Evolutionary conservation across 2,797 vertebrate genomes (phyloP).

Genomic region (Nyctibius grandis): DNA sequence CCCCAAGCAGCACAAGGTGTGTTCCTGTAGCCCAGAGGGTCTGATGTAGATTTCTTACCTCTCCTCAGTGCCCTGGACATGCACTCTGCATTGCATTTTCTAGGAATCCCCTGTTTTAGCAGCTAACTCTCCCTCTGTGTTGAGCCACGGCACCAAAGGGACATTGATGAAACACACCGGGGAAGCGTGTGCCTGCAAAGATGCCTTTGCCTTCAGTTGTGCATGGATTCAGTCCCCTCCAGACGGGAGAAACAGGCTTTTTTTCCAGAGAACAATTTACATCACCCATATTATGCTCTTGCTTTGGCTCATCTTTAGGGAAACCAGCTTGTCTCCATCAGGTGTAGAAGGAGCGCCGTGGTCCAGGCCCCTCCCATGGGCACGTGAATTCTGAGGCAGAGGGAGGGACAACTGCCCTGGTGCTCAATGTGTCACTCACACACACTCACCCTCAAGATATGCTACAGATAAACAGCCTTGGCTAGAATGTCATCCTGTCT

Average conservation of each 20-base stretch:
- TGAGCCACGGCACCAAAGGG: background rate
- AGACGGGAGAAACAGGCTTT: background rate
- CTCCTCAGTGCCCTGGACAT: background rate
- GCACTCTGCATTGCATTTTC: background rate
- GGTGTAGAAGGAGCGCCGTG: background rate
- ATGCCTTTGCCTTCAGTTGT: background rate
- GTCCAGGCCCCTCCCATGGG: fast-evolving
- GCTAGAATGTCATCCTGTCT: background rate
- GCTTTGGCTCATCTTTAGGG: background rate
- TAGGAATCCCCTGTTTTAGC: background rate
- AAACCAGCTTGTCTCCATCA: background rate
- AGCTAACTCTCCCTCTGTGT: background rate
- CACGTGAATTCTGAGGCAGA: fast-evolving
- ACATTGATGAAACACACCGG: fast-evolving
- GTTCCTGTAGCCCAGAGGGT: background rate
- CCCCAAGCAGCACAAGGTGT: background rate
- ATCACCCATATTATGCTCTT: background rate
- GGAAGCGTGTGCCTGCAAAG: fast-evolving
- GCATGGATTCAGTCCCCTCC: fast-evolving
- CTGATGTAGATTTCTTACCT: background rate
- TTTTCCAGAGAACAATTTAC: background rate
- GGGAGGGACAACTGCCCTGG: background rate
- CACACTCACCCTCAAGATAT: background rate
- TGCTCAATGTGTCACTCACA: fast-evolving
- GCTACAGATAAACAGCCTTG: background rate